Evolutionary conservation across 1,140 invertebrate genomes (phyloP).

Genomic region (Portunus trituberculatus): DNA sequence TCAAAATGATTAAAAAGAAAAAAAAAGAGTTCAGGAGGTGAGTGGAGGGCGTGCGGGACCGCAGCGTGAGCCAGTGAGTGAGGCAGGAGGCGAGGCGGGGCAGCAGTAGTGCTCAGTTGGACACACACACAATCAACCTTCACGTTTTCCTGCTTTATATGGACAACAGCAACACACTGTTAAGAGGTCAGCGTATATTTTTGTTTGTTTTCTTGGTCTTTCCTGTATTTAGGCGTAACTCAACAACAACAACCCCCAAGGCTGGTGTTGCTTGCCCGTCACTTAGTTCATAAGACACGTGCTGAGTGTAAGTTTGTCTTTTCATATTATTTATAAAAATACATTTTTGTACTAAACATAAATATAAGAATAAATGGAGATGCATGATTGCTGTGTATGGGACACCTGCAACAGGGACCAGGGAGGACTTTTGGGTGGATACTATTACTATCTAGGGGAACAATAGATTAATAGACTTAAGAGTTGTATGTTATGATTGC

Average conservation of each 20-base stretch:
- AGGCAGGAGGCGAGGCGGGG: too few relatives aligned
- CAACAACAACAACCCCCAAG: background rate
- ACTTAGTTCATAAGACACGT: conserved; percentile 70
- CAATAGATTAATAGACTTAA: background rate
- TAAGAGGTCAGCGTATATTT: conserved; percentile 64
- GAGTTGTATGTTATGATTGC: background rate
- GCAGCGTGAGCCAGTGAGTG: background rate
- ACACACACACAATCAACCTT: conserved; percentile 36
- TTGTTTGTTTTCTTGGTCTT: conserved; percentile 55
- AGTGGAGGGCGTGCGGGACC: background rate
- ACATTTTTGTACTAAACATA: conserved; percentile 74
- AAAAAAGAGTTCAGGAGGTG: background rate
- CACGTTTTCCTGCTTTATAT: conserved; percentile 53
- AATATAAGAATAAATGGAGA: conserved; percentile 76
- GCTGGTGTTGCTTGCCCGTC: conserved; percentile 57
- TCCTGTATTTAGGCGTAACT: conserved; percentile 64
- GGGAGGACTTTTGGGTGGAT: background rate
- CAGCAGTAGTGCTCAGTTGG: background rate
- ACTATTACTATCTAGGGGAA: background rate
- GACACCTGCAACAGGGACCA: background rate
- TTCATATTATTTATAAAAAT: conserved; percentile 76
- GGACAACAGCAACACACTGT: conserved; percentile 59
- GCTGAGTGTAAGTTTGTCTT: conserved; percentile 75
- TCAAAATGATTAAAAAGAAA: conserved; percentile 34
- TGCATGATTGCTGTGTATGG: conserved; percentile 59